phyloP scores from a whole-genome alignment of 2,888 invertebrate genomes.

The Tipula unca region DNA sequence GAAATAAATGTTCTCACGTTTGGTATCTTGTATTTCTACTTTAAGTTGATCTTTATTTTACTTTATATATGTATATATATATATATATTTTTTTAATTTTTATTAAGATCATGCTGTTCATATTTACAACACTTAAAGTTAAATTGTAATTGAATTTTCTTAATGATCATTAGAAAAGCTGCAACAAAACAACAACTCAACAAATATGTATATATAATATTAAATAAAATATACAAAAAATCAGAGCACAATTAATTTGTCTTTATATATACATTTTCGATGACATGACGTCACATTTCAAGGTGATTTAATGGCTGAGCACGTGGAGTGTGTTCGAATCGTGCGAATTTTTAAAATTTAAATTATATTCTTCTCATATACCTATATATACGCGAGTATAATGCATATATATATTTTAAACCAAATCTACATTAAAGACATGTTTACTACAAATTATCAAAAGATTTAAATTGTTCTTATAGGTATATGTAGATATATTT shows the following conservation, averaged over 20 bases:
- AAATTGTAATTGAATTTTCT: conserved; percentile 17
- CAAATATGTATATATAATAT: neutral
- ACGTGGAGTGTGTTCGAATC: neutral
- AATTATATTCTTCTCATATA: no score
- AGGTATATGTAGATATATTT: neutral
- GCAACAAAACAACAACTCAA: neutral
- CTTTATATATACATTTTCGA: neutral
- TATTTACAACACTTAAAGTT: conserved; percentile 18
- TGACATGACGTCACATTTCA: neutral
- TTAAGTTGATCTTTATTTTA: conserved; percentile 15
- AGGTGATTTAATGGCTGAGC: neutral
- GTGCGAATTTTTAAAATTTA: neutral
- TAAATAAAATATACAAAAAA: neutral
- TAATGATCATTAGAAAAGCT: neutral
- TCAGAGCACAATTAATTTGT: neutral
- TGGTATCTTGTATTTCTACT: conserved; percentile 15
- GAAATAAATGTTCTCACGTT: conserved; percentile 19
- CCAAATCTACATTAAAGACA: neutral
- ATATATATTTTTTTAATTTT: conserved; percentile 4
- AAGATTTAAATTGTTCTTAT: neutral
- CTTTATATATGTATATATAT: neutral
- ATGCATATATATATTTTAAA: neutral
- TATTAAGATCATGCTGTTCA: conserved; percentile 17
- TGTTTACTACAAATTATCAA: neutral
- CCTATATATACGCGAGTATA: no score